phyloP scores from a whole-genome alignment of 2,113 vertebrate genomes.

The Orthonyx spaldingii region DNA sequence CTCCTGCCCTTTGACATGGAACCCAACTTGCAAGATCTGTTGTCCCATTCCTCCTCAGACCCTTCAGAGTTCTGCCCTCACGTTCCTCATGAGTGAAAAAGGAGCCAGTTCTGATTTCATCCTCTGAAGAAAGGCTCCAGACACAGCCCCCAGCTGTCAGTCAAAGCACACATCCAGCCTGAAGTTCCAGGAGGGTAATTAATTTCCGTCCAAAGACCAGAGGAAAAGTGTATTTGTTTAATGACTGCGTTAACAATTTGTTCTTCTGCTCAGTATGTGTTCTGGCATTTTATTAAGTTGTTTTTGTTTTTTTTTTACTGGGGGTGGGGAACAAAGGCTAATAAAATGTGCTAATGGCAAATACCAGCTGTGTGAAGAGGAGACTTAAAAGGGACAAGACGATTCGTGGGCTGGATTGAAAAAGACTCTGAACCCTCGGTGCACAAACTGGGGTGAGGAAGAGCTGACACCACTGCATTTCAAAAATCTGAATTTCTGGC shows the following conservation, averaged over 20 bases:
- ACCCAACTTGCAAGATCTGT: rapidly evolving
- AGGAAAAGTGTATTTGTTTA: slow-evolving; percentile 47
- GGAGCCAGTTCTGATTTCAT: neutral
- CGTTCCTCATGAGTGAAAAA: neutral
- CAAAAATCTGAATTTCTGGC: neutral
- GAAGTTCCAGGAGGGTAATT: slow-evolving; percentile 17
- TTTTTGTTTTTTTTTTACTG: neutral
- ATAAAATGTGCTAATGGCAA: slow-evolving; percentile 41
- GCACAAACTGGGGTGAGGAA: neutral
- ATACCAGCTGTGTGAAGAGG: neutral
- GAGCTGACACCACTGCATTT: neutral
- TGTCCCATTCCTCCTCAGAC: neutral
- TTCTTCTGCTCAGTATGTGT: slow-evolving; percentile 27
- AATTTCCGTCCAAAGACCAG: neutral
- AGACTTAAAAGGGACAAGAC: neutral
- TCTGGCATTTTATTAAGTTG: slow-evolving; percentile 27
- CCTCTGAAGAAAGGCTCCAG: neutral
- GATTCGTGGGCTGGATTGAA: neutral
- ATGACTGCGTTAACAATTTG: slow-evolving; percentile 18
- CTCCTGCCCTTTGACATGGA: neutral
- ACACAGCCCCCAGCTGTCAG: neutral
- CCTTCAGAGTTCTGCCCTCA: neutral
- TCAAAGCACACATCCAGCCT: neutral
- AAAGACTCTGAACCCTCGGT: neutral
- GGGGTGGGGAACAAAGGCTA: slow-evolving; percentile 1